Evolutionary conservation across 2,888 invertebrate species (phyloP), one percentile per base, ranked within the genome.

Genomic region (Chrysolina oricalcia): DNA sequence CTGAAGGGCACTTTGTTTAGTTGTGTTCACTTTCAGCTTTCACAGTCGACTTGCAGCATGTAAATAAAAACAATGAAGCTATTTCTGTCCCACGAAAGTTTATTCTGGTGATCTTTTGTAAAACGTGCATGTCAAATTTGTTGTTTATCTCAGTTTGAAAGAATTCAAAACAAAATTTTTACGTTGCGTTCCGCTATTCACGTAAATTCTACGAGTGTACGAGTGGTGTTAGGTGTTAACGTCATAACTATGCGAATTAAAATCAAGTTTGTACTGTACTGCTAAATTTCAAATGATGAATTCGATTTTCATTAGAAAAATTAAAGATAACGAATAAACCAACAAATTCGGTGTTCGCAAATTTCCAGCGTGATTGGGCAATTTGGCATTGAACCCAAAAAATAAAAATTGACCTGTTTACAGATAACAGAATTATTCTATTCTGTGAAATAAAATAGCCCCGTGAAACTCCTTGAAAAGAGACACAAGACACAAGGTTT

Each of bases 1-100:
- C 13, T 15, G 35, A n/a, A 59, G 59, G 59, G 59, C 59, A 59
- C 59, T 59, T 23, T 59, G 46, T 59, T 59, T 27, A 27, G 8
- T 13, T n/a, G 11, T 27, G 23, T 59, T 59, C 23, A 53, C 59
- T 11, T 59, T 17, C 13, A 23, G 19, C 21, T 56, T 56, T n/a
- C n/a, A 27, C 23, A 59, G 23, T 13, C 13, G 17, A 50, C 43
- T 10, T 50, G 2, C 50, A 50, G 59, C 6, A 8, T 35, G 53
- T 35, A 59, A 59, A 35, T 27, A 17, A 53, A 53, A 53, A 27
- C 59, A 27, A 27, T 27, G 59, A n/a, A 59, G 59, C 35, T 59
- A 59, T 59, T 59, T 59, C 13, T 15, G 27, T 59, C 59, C 23
- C n/a, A 9, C 3, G n/a, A 23, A 59, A 27, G 10, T 21, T 21